A percentile compares a stretch with the other conserved stretches of the same genome.
Evolutionary conservation across 2,113 vertebrate genomes (phyloP).

Genomic region (Jacana jacana): DNA sequence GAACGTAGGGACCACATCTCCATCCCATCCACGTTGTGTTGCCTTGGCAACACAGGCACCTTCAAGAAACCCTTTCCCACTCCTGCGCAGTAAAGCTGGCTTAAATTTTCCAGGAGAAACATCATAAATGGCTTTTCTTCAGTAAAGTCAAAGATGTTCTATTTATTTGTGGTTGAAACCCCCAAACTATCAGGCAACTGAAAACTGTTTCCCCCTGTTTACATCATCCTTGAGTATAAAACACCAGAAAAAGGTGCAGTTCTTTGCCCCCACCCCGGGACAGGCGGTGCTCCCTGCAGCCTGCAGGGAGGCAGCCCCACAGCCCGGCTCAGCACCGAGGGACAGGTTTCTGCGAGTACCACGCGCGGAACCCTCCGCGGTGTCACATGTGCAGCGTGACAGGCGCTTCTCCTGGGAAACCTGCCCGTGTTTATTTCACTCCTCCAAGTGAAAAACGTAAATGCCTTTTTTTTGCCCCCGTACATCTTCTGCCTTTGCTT

Average conservation of each 20-base stretch:
- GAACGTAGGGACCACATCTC: neutral
- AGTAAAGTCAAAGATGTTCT: neutral
- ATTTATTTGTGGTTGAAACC: neutral
- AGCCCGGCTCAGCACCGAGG: neutral
- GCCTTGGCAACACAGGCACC: neutral
- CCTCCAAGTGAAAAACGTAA: neutral
- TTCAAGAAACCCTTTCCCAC: neutral
- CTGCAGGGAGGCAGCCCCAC: neutral
- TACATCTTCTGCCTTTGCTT: neutral
- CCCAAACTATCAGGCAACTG: neutral
- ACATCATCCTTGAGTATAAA: neutral
- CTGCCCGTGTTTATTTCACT: constrained; percentile 43
- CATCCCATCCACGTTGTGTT: fast-evolving
- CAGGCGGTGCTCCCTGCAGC: neutral
- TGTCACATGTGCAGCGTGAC: neutral
- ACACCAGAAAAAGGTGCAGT: fast-evolving
- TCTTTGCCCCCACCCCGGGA: neutral
- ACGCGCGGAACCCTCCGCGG: neutral
- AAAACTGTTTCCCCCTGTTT: neutral
- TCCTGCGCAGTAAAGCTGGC: neutral
- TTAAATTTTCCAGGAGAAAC: neutral
- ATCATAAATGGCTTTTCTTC: neutral
- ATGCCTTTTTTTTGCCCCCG: neutral
- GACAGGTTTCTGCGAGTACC: constrained; percentile 11
- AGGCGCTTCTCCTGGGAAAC: constrained; percentile 17